Evolutionary conservation across 1,140 invertebrate genomes (phyloP).

Genomic region (Camponotus pennsylvanicus): DNA sequence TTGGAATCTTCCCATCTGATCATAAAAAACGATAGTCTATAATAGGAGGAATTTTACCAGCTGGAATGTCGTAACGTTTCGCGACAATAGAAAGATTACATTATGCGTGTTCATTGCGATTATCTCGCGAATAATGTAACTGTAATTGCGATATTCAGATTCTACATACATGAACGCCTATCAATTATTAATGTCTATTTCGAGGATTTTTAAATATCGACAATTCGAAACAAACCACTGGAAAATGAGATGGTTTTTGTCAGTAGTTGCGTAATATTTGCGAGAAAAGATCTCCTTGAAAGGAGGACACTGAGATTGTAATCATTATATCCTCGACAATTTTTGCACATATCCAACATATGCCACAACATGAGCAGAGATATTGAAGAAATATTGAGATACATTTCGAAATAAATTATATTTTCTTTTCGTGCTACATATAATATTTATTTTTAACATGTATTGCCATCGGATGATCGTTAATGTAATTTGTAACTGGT

Average conservation of each 20-base stretch:
- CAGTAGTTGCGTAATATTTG: constrained; percentile 36
- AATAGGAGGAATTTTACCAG: not conserved
- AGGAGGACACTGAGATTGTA: constrained; percentile 3
- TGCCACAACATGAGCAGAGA: not conserved
- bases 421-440: not conserved
- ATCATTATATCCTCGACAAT: constrained; percentile 37
- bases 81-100: constrained; percentile 9
- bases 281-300: constrained; percentile 39
- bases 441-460: not conserved
- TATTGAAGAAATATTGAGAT: not conserved
- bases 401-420: not conserved
- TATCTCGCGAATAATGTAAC: not conserved
- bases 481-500: not conserved
- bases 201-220: not conserved
- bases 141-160: not conserved
- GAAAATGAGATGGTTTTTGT: constrained; percentile 22
- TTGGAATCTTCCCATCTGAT: constrained; percentile 20
- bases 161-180: not conserved
- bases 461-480: not conserved
- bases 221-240: not conserved
- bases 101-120: not conserved
- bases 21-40: not conserved
- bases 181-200: not conserved
- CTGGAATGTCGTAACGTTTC: not conserved
- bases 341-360: not conserved